Conservation (phyloP, 2,797 vertebrate species). For the Gymnoscopelus braueri region DNA sequence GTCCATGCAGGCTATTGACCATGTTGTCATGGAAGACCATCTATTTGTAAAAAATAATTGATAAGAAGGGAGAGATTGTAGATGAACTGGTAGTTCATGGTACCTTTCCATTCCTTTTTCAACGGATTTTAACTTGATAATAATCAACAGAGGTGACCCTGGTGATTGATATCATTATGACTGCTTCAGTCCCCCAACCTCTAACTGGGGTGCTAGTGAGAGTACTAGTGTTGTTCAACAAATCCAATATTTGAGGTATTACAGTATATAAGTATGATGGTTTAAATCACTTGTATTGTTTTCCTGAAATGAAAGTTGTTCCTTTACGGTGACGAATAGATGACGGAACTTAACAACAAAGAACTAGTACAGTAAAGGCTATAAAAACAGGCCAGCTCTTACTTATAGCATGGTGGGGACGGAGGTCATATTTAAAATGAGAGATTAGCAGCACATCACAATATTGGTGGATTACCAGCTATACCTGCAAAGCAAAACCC, state of each 20-base stretch:
- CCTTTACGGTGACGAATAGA: slow-evolving; percentile 31
- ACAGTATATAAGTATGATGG: neutral
- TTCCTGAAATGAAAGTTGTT: slow-evolving; percentile 37
- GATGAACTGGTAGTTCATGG: neutral
- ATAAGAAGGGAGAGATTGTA: no score
- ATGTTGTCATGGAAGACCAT: neutral
- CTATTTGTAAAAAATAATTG: no score
- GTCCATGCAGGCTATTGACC: neutral
- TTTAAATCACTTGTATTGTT: neutral
- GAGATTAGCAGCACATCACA: slow-evolving; percentile 96
- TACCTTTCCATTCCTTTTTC: no score
- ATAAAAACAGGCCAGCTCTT: slow-evolving; percentile 48
- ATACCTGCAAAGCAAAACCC: slow-evolving; percentile 90
- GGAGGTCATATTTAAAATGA: slow-evolving; percentile 91
- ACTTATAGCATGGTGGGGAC: slow-evolving; percentile 63
- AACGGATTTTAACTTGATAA: no score
- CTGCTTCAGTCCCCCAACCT: no score
- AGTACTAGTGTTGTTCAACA: neutral
- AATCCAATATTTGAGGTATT: neutral
- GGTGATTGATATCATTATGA: no score
- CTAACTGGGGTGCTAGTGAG: no score
- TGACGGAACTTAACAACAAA: slow-evolving; percentile 42
- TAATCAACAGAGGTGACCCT: neutral
- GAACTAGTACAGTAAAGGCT: slow-evolving; percentile 24
- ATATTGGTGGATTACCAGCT: slow-evolving; percentile 96